Base-by-base conservation (phyloP, 2,113 vertebrate species). In the Prunella himalayana region DNA sequence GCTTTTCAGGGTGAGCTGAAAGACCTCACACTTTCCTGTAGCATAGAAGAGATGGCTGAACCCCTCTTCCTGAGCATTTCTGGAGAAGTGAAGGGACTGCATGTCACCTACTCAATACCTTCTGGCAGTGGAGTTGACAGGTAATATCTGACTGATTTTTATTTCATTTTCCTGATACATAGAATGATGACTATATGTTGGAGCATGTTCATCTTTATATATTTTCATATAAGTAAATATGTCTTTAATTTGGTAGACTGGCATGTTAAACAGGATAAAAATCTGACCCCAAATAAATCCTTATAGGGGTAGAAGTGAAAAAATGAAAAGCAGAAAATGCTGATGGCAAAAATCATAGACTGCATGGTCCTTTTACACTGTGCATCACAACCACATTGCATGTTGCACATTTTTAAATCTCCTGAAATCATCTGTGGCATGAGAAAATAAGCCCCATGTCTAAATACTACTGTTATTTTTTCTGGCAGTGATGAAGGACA, bases 61-160 rank as follows among this genome's bases (percentile, higher is more conserved):
- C 98, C 98, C 7, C 98, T 99, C 51, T 94, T 98, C 47, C 94
- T 99, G 44, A 94, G 95, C 23, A 97, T 99, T 87, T 96, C 96
- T 35, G 98, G 97, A 82, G 98, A 98, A 86, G 96, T 98, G 49
- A 98, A 97, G 95, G 98, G 96, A 19, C 97, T 99, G 27, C 94
- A 88, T 1, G 97, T 99, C 82, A 98, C 97, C 31, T 98, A 99
- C 68, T 94, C 97, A 1, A 12, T 99, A 59, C 96, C 97, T 16
- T 6, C 17, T 54, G 93, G 92, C 83, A 49, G 69, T 94, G 93
- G 83, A 75, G n/a, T 18, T 24, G 23, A 53, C 69, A 97, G 97
- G 97, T 80, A n/a, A 27, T 28, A 39, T 22, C 33, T 82, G 45
- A 28, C 27, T 50, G 10, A 20, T 60, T 45, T 28, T 57, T 61